These are phyloP conservation scores for Cryptocephalus primarius DNA, from an alignment of 2,888 invertebrate genomes.

Conservation along the genomic window DNA sequence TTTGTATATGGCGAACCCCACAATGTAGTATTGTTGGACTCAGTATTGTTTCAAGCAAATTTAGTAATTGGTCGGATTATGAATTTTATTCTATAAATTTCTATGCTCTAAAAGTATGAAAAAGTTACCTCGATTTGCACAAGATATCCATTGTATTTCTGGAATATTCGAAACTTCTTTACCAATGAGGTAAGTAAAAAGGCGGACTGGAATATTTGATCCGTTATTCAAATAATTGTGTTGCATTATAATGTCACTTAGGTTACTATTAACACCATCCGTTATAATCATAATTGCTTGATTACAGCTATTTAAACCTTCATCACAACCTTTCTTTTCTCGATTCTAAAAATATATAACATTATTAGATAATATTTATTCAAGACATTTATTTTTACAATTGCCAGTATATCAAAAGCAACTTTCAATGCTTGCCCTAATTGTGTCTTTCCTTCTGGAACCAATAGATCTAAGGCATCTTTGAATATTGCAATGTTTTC, in stretches of 20 bases:
- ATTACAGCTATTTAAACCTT: constrained; percentile 58
- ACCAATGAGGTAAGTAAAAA: constrained; percentile 93
- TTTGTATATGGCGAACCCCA: no score
- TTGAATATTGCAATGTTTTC: constrained; percentile 72
- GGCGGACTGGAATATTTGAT: constrained; percentile 69
- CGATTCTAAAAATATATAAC: constrained; percentile 25
- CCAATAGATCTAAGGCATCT: constrained; percentile 52
- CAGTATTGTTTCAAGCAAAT: no score
- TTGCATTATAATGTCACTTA: constrained; percentile 71
- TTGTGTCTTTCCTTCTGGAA: constrained; percentile 72
- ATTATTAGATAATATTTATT: not conserved
- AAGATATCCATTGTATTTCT: constrained; percentile 91
- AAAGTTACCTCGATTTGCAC: constrained; percentile 71
- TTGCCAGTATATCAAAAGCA: constrained; percentile 72
- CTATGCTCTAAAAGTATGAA: no score
- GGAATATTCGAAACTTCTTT: constrained; percentile 83
- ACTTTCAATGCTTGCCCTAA: constrained; percentile 68
- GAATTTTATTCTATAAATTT: no score
- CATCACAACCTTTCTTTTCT: constrained; percentile 41
- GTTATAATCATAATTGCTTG: constrained; percentile 95
- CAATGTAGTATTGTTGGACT: no score
- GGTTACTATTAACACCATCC: constrained; percentile 84
- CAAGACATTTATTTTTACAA: constrained; percentile 40
- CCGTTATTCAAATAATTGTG: constrained; percentile 65
- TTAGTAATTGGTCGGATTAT: no score